These are phyloP conservation scores for Octodon degus DNA, from an alignment of 2,113 vertebrate species.

Conservation along the genomic window DNA sequence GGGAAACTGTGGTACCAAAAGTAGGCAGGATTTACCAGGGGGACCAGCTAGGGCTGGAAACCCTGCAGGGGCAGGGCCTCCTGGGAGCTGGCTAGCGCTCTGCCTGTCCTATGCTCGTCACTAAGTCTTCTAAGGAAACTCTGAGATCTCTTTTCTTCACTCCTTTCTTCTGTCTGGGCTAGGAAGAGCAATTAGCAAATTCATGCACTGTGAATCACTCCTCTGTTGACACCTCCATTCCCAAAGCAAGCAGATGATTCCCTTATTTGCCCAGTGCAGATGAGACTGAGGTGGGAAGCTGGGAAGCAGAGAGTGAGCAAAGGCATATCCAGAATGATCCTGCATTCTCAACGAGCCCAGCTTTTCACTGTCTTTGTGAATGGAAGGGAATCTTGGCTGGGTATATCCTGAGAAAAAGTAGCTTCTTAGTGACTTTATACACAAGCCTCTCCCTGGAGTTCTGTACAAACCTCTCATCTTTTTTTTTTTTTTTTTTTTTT, in stretches of 20 bases:
- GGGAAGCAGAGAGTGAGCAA: background rate
- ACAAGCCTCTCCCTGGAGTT: background rate
- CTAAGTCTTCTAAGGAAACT: slow-evolving; percentile 19
- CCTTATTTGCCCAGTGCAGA: background rate
- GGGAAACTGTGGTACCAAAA: background rate
- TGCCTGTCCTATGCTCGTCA: background rate
- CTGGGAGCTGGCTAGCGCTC: background rate
- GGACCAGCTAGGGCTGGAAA: slow-evolving; percentile 6
- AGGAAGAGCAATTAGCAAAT: slow-evolving; percentile 60
- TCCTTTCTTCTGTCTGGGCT: slow-evolving; percentile 43
- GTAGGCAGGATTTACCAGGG: background rate
- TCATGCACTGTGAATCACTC: background rate
- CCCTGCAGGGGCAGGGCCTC: background rate
- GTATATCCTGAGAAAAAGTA: background rate
- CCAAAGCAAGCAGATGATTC: slow-evolving; percentile 25
- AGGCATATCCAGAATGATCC: background rate
- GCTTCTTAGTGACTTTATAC: background rate
- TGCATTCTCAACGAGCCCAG: slow-evolving; percentile 16
- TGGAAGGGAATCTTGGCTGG: background rate
- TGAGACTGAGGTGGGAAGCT: background rate
- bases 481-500: too few relatives aligned
- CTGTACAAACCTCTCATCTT: background rate
- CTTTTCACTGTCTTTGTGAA: slow-evolving; percentile 1
- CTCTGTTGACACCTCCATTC: slow-evolving; percentile 39
- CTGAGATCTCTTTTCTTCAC: slow-evolving; percentile 24